Base-by-base conservation (phyloP, 2,888 invertebrate genomes). In the Dermolepida albohirtum region DNA sequence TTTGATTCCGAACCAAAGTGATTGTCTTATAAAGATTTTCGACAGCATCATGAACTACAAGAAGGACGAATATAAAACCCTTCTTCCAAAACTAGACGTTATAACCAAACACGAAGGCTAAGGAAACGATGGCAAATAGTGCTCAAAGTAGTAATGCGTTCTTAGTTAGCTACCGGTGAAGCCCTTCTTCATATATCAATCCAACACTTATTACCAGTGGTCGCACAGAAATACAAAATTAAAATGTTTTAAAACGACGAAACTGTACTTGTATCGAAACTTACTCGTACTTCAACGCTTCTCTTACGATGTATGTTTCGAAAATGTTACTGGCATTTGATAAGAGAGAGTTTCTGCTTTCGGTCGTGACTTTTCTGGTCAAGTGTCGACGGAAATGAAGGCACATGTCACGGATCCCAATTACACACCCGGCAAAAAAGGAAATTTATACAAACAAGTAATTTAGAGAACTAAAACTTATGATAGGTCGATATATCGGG, bases 291-390 rank as follows among this genome's bases (percentile, higher is more conserved):
- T 93, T 98, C 11, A 93, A 96, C 76, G 99, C 94, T 49, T 98
- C 98, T 12, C 89, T 99, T 68, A 99, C 99, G 98, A 99, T 99
- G 99, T 99, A 99, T 90, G 89, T 99, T 75, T 97, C 97, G 57
- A 99, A 99, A 87, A 99, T 99, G 99, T 99, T 99, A 83, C 99
- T 99, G 75, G 99, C 99, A 12, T 93, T 96, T 11, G 99, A 99
- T 86, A 99, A 99, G 88, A n/a, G 99, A 99, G 71, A 93, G 99
- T 83, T 99, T 99, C 92, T 99, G 99, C 99, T 70, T 99, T 99
- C 84, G 99, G 99, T 59, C 97, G 99, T 86, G 99, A 99, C 34
- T 99, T 99, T 89, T 95, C 98, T 76, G 99, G 99, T 79, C 96
- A 93, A 85, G 73, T 94, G 7, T 87, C 91, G 74, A 96, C 96